Base-by-base conservation (phyloP, 2,113 vertebrate genomes). In the Lampris incognitus region DNA sequence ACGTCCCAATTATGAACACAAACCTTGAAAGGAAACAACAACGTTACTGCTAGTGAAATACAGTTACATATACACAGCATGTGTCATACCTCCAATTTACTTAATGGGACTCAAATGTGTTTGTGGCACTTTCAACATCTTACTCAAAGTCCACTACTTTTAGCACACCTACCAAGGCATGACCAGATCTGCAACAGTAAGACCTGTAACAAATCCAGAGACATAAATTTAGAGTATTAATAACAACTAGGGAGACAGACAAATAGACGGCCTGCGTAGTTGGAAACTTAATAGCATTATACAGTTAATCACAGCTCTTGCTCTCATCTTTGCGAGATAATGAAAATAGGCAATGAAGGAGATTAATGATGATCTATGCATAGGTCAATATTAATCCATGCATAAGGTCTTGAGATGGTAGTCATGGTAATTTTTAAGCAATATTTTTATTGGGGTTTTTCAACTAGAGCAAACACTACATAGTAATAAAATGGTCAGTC, bases 131-230 rank as follows among this genome's bases (percentile, higher is more conserved):
- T 24, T 24, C 24, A 24, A 24, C 24, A 24, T 24, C 24, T 24
- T 24, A 24, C 24, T 24, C 24, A 24, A 24, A 24, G 24, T 24
- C 24, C 24, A 24, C 24, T 0, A 42, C 0, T 10, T 41, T 9
- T 40, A 9, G 41, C 9, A 60, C 79, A 72, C 92, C 91, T 89
- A 96, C 95, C 95, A 96, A 24, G 94, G 94, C 94, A 95, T 95
- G 80, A 95, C 94, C 49, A 95, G 88, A 89, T 95, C 94, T 59
- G 92, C 95, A 61, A 95, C 89, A n/a, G 94, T 95, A 48, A 96
- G 88, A 83, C 95, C 95, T 95, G 87, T 60, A 89, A 84, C 58
- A 85, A 56, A 84, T 38, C 39, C 41, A 81, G 40, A 84, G 52
- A 57, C 50, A 66, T 49, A 24, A 2, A 73, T 71, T 39, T 36